A percentile compares a stretch with the other conserved stretches of the same genome.
Conservation (phyloP, 2,797 vertebrate genomes). For the Typhlichthys subterraneus region DNA sequence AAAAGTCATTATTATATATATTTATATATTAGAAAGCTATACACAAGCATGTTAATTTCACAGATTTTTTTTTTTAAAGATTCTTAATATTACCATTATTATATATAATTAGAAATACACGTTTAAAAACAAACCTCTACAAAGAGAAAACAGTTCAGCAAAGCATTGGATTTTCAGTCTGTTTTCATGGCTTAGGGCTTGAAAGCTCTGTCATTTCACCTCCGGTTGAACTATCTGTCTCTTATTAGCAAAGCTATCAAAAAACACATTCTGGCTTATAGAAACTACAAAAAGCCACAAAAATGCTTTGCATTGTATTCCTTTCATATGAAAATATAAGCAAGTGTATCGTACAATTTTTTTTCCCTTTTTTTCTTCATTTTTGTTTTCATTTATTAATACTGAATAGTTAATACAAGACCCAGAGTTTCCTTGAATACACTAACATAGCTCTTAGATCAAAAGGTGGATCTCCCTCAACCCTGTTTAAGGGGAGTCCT, state of each 20-base stretch:
- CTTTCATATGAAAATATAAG: constrained; percentile 99
- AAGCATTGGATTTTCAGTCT: constrained; percentile 90
- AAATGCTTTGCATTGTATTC: constrained; percentile 99
- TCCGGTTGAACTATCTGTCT: constrained; percentile 87
- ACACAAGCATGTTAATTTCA: constrained; percentile 99
- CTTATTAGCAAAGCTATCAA: constrained; percentile 99
- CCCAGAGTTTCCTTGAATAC: constrained; percentile 85
- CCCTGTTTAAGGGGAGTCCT: constrained; percentile 73
- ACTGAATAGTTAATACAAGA: constrained; percentile 96
- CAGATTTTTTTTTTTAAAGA: constrained; percentile 99
- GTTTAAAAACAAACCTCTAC: constrained; percentile 99
- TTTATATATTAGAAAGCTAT: constrained; percentile 99
- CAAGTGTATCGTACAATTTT: constrained; percentile 98
- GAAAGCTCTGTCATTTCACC: constrained; percentile 82
- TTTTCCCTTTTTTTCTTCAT: constrained; percentile 60
- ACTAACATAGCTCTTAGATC: constrained; percentile 86
- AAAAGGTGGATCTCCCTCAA: constrained; percentile 84
- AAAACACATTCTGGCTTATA: constrained; percentile 99
- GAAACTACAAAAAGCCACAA: constrained; percentile 99
- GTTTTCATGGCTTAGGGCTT: constrained; percentile 93
- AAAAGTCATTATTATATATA: constrained; percentile 90
- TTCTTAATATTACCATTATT: constrained; percentile 99
- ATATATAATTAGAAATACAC: constrained; percentile 99
- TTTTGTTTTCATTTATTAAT: constrained; percentile 84
- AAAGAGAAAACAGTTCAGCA: constrained; percentile 98